These are phyloP conservation scores for Dolichoris vasculosae DNA, from an alignment of 1,140 invertebrate genomes.

Conservation along the genomic window DNA sequence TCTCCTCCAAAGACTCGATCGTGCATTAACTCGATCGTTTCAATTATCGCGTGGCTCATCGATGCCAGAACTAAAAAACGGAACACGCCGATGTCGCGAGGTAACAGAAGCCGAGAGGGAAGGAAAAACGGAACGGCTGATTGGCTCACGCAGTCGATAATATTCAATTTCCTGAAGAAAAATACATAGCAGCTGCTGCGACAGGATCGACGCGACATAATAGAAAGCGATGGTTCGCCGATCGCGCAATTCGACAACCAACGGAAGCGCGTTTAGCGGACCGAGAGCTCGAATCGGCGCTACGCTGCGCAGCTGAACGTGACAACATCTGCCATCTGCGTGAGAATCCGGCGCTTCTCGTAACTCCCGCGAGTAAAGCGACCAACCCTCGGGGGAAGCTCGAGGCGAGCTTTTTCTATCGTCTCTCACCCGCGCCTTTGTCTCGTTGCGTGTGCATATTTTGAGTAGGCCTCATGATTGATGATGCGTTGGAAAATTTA, in stretches of 20 bases:
- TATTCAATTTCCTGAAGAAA: constrained; percentile 66
- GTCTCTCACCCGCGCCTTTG: background rate
- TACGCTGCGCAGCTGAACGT: constrained; percentile 51
- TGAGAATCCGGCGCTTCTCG: background rate
- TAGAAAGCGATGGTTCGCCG: constrained; percentile 46
- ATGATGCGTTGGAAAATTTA: background rate
- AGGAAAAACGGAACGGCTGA: background rate
- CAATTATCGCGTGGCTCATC: background rate
- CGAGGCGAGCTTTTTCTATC: background rate
- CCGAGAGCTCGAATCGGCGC: background rate
- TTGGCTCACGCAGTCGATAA: constrained; percentile 52
- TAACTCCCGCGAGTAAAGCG: constrained; percentile 34
- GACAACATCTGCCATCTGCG: constrained; percentile 64
- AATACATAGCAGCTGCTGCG: no score
- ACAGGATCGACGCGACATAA: background rate
- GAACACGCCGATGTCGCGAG: no score
- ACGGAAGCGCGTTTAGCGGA: constrained; percentile 49
- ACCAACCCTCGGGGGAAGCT: background rate
- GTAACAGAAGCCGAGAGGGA: background rate
- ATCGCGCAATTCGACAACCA: constrained; percentile 11
- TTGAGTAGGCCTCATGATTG: background rate
- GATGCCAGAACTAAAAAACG: background rate
- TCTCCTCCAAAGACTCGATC: no score
- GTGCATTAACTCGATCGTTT: no score
- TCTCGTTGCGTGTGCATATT: background rate